These are phyloP conservation scores for Plectropomus leopardus DNA, from an alignment of 2,113 vertebrate genomes.

Conservation along the genomic window DNA sequence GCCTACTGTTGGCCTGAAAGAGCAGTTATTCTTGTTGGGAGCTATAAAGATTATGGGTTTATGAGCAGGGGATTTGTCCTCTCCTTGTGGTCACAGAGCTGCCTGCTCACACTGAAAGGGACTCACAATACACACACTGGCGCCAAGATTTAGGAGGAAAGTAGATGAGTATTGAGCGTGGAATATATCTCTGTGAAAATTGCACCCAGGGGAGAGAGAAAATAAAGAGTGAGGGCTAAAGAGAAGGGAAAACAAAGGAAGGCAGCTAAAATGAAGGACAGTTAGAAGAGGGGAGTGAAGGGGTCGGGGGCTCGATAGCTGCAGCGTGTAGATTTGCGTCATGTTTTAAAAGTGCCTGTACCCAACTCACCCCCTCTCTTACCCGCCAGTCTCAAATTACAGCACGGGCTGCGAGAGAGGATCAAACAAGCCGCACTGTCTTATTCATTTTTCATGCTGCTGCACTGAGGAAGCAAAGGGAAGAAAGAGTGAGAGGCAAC, in stretches of 20 bases:
- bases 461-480: constrained; percentile 37
- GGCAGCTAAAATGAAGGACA: constrained; percentile 8
- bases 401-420: constrained; percentile 37
- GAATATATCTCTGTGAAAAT: constrained; percentile 66
- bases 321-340: constrained; percentile 31
- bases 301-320: not conserved
- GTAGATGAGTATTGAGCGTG: constrained; percentile 64
- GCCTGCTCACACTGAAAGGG: constrained; percentile 50
- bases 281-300: not conserved
- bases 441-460: constrained; percentile 71
- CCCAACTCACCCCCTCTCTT: not conserved
- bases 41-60: constrained; percentile 72
- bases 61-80: constrained; percentile 72
- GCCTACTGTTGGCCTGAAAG: constrained; percentile 50
- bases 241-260: constrained; percentile 49
- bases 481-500: constrained; percentile 47
- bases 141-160: constrained; percentile 67
- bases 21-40: constrained; percentile 56
- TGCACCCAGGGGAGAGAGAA: constrained; percentile 54
- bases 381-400: constrained; percentile 45
- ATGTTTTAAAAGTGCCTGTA: constrained; percentile 41
- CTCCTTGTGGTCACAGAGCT: constrained; percentile 60
- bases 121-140: constrained; percentile 42
- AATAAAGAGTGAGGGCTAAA: not conserved
- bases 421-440: constrained; percentile 60